Evolutionary conservation across 2,888 invertebrate genomes (phyloP), one percentile per base, ranked within the genome.

Genomic region (Ormyrus nitidulus): DNA sequence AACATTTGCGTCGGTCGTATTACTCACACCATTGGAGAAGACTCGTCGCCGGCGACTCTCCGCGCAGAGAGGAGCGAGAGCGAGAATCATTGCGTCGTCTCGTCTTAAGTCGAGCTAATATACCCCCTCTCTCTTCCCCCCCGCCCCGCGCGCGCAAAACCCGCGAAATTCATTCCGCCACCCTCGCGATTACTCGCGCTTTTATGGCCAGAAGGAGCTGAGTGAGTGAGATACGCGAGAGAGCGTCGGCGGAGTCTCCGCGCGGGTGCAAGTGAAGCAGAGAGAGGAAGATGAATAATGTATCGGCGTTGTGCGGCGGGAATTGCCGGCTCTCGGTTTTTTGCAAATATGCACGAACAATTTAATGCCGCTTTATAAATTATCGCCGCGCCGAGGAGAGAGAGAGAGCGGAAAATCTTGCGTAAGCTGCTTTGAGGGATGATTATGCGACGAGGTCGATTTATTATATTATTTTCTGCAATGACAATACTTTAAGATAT

Each of bases 91-190:
- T 34, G 56, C 65, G 58, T 76, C 65, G 87, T 87, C 86, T 86
- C 89, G 89, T 87, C 90, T 90, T 90, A 90, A 90, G 90, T 90
- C 89, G 89, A 90, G 89, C 90, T 90, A 90, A 90, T 90, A 90
- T 88, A 88, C 87, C 85, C 87, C 86, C 83, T 76, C 83, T 70
- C 77, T 82, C 72, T 71, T 34, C 34, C 3, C 34, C 3, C 3
- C 2, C 4, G n/a, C n/a, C 4, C 34, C 34, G 51, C 48, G 54
- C 56, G 48, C 56, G 51, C 71, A 69, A 78, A 72, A 78, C 69
- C 69, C 65, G 79, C 79, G 77, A 77, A 77, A 79, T 79, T 79
- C 79, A 81, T 77, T 83, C 80, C 82, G 69, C 77, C 77, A 74
- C 74, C 78, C 81, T 62, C 81, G 77, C 79, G 81, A 79, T 81